Base-by-base conservation (phyloP, 2,113 vertebrate species). In the Marcusenius ussheri region DNA sequence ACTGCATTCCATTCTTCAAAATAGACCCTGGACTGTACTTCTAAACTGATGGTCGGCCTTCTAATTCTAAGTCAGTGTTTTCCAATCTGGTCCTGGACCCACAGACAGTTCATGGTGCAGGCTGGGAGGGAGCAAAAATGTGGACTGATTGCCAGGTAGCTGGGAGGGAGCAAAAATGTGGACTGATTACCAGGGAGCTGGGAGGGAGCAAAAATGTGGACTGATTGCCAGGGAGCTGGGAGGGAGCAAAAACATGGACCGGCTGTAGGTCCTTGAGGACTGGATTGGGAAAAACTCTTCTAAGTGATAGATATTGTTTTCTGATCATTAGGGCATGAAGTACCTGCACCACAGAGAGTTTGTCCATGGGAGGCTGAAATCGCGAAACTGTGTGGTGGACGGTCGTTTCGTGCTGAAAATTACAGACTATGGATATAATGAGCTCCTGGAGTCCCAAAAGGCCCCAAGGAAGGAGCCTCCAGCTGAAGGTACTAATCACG, bases 391-490 rank as follows among this genome's bases (percentile, higher is more conserved):
- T 92, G 96, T 98, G 87, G 98, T 99, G 83, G 97, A 99, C 0
- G 98, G 98, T 0, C 95, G 96, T 50, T 98, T 99, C 92, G 97
- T 99, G 85, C 93, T 98, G 88, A 99, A 99, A 95, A 96, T 99
- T 91, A 98, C 97, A 1, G 97, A 98, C 93, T 97, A 98, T 15
- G 97, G 97, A 8, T 98, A 96, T 89, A 96, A 96, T 0, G 97
- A 97, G 87, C 94, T 98, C 21, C 92, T 98, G 87, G 97, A 97
- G 89, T 95, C 93, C 58, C 97, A 98, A 92, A 98, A 95, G 93
- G 93, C 95, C 80, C 93, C 95, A 0, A 91, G 94, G 53, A 88
- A 95, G 83, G 92, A 96, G 45, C 94, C 91, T 74, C 92, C 93
- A 21, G 94, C 96, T 58, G 97, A 97, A 96, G 97, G 97, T 98